Conservation (phyloP, 2,888 invertebrate species). For the Pasiphila rectangulata region DNA sequence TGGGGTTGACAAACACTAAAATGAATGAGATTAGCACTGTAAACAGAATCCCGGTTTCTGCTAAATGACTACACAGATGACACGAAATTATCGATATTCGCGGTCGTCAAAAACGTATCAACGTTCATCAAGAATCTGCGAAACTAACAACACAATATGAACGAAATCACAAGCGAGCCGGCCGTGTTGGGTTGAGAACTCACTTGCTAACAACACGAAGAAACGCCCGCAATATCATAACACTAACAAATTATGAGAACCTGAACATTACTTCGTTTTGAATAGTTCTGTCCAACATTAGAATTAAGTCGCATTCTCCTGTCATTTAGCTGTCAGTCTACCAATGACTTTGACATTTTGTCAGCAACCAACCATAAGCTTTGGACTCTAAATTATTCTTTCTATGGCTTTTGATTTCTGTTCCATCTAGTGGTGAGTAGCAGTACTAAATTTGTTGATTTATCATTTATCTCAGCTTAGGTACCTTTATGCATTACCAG, state of each 20-base stretch:
- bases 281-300: conserved; percentile 3
- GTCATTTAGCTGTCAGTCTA: conserved; percentile 14
- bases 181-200: conserved; percentile 22
- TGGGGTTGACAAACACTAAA: conserved; percentile 37
- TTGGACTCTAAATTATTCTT: too few species aligned
- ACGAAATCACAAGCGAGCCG: conserved; percentile 10
- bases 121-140: conserved; percentile 58
- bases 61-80: conserved; percentile 54
- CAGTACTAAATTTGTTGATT: too few species aligned
- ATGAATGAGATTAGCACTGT: conserved; percentile 46
- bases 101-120: conserved; percentile 60
- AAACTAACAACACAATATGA: conserved; percentile 48
- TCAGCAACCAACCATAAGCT: too few species aligned
- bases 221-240: conserved; percentile 45
- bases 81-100: conserved; percentile 53
- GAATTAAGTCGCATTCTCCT: conserved; percentile 20
- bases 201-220: too few species aligned
- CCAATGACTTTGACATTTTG: too few species aligned
- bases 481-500: too few species aligned
- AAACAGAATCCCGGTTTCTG: conserved; percentile 47
- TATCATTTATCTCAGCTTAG: too few species aligned
- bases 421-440: conserved; percentile 30
- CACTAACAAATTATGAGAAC: conserved; percentile 20
- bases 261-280: neutral
- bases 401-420: conserved; percentile 1